Conservation (phyloP, 2,888 invertebrate species). For the Eilema caniola region DNA sequence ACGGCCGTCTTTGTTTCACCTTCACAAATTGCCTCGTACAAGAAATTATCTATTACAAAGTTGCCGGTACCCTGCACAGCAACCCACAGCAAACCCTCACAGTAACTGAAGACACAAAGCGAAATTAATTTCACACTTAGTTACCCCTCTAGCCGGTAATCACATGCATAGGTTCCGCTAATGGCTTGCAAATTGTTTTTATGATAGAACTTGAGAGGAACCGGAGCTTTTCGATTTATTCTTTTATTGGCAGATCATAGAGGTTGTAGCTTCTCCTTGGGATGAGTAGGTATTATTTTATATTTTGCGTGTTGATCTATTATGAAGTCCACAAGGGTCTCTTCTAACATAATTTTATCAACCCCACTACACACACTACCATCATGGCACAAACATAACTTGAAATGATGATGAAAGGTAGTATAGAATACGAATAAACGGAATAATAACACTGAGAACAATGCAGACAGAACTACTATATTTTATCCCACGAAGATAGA, state of each 20-base stretch:
- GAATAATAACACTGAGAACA: too few species aligned
- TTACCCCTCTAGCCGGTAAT: constrained; percentile 36
- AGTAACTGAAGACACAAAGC: constrained; percentile 36
- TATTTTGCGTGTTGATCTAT: not conserved
- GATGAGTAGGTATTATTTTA: not conserved
- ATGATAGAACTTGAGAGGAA: constrained; percentile 5
- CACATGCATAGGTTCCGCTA: constrained; percentile 44
- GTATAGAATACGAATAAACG: too few species aligned
- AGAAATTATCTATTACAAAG: constrained; percentile 18
- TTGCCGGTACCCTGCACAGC: constrained; percentile 17
- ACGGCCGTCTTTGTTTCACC: constrained; percentile 1
- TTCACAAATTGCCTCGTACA: constrained; percentile 3
- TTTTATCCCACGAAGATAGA: too few species aligned
- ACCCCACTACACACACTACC: too few species aligned
- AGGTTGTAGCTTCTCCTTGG: not conserved
- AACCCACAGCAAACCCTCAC: not conserved
- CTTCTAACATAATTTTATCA: too few species aligned
- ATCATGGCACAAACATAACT: too few species aligned
- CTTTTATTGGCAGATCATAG: not conserved
- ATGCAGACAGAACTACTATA: too few species aligned
- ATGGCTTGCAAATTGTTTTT: constrained; percentile 39
- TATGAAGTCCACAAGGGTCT: too few species aligned
- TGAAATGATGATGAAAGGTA: not conserved
- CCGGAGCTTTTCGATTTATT: not conserved
- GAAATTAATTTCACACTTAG: constrained; percentile 48